Percentiles rank a stretch among this genome's conserved stretches.
phyloP scores from a whole-genome alignment of 2,888 invertebrate genomes.

The Ceriagrion tenellum region DNA sequence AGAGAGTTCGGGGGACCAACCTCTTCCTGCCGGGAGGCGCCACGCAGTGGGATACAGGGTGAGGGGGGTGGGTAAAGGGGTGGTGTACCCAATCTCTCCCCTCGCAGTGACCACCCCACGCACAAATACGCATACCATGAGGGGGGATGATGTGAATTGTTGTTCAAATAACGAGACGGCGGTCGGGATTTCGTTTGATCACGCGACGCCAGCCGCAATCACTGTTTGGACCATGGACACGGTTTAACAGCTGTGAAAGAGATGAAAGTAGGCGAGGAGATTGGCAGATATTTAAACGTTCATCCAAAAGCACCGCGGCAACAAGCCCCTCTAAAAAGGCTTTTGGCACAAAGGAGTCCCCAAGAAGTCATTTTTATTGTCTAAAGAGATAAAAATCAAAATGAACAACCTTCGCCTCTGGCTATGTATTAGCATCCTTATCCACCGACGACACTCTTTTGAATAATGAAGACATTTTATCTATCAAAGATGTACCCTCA shows the following conservation, averaged over 20 bases:
- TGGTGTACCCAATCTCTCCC: neutral
- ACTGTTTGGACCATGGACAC: neutral
- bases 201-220: neutral
- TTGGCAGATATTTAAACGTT: neutral
- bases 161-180: neutral
- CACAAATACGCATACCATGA: neutral
- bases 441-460: too few species aligned
- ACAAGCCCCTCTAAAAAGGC: neutral
- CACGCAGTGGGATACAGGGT: neutral
- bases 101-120: neutral
- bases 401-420: neutral
- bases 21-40: neutral
- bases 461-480: too few species aligned
- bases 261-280: neutral
- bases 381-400: neutral
- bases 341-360: neutral
- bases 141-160: neutral
- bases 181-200: slow-evolving; percentile 1
- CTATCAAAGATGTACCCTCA: too few species aligned
- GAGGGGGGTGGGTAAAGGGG: neutral
- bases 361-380: neutral
- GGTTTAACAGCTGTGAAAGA: neutral
- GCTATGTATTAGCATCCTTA: neutral
- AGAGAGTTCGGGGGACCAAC: neutral
- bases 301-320: neutral